Conservation (phyloP, 2,888 invertebrate genomes). For the Cheilosia vulpina region DNA sequence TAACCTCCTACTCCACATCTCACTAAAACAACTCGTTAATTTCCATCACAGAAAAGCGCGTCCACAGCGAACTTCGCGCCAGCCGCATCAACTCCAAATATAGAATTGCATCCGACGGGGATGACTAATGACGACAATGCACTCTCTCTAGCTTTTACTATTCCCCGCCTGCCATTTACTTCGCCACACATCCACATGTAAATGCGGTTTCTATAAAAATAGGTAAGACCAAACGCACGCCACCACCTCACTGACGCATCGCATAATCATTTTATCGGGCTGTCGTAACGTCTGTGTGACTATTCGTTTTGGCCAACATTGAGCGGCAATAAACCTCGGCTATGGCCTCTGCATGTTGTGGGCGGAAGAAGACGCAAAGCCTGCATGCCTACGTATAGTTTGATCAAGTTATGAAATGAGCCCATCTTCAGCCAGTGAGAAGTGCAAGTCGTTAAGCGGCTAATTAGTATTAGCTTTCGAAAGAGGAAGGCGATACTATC, state of each 20-base stretch:
- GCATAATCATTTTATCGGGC: neutral
- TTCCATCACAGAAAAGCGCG: constrained; percentile 1
- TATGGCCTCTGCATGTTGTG: neutral
- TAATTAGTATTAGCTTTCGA: constrained; percentile 16
- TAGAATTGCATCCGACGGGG: constrained; percentile 42
- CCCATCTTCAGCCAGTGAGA: neutral
- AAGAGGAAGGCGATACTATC: constrained; percentile 29
- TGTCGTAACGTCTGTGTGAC: constrained; percentile 22
- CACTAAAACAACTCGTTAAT: neutral
- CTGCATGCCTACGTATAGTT: constrained; percentile 5
- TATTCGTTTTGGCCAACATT: constrained; percentile 23
- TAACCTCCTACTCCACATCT: neutral
- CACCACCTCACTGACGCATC: constrained; percentile 11
- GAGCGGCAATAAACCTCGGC: constrained; percentile 26
- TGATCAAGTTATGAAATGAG: constrained; percentile 1
- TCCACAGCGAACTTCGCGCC: neutral
- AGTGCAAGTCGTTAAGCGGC: constrained; percentile 15
- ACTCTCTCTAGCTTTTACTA: constrained; percentile 20
- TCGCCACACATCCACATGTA: constrained; percentile 1
- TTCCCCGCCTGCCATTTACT: neutral
- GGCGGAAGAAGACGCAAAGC: constrained; percentile 3
- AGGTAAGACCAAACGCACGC: constrained; percentile 3
- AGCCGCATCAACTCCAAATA: constrained; percentile 34
- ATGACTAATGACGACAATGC: constrained; percentile 49
- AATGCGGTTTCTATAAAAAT: constrained; percentile 30